Evolutionary conservation across 2,113 vertebrate species (phyloP).

Genomic region (Castor canadensis): DNA sequence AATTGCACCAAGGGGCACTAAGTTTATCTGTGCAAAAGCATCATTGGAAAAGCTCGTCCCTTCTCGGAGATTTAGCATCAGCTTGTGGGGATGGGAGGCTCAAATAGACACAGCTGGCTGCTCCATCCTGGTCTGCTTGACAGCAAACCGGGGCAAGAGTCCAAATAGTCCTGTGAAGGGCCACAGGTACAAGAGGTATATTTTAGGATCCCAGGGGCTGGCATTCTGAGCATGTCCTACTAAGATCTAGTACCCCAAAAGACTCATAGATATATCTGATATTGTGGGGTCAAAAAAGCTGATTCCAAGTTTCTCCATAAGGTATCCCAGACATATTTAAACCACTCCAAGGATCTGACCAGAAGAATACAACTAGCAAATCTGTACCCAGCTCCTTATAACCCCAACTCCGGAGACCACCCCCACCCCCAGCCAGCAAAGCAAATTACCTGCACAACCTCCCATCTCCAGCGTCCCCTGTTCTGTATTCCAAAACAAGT

Average conservation of each 20-base stretch:
- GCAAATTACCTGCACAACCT: slow-evolving; percentile 87
- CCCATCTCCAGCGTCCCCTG: slow-evolving; percentile 81
- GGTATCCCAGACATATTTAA: neutral
- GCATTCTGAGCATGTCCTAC: neutral
- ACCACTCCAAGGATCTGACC: slow-evolving; percentile 2
- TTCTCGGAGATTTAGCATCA: slow-evolving; percentile 42
- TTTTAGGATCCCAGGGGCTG: neutral
- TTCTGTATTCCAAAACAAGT: slow-evolving; percentile 81
- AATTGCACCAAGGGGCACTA: slow-evolving; percentile 82
- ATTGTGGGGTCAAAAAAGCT: slow-evolving; percentile 17
- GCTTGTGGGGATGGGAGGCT: neutral
- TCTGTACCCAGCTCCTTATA: slow-evolving; percentile 36
- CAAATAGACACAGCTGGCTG: slow-evolving; percentile 43
- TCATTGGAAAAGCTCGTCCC: slow-evolving; percentile 59
- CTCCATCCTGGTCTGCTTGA: slow-evolving; percentile 4
- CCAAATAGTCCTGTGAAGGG: slow-evolving; percentile 27
- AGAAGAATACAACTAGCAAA: slow-evolving; percentile 47
- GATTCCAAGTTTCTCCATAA: slow-evolving; percentile 59
- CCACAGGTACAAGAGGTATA: slow-evolving; percentile 41
- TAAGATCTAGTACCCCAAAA: neutral
- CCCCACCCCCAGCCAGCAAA: slow-evolving; percentile 64
- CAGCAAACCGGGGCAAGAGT: slow-evolving; percentile 40
- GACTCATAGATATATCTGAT: slow-evolving; percentile 31
- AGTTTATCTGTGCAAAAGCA: slow-evolving; percentile 81
- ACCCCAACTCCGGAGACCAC: slow-evolving; percentile 46